Conservation (phyloP, 2,113 vertebrate genomes). For the Dolichallabes microphthalmus region DNA sequence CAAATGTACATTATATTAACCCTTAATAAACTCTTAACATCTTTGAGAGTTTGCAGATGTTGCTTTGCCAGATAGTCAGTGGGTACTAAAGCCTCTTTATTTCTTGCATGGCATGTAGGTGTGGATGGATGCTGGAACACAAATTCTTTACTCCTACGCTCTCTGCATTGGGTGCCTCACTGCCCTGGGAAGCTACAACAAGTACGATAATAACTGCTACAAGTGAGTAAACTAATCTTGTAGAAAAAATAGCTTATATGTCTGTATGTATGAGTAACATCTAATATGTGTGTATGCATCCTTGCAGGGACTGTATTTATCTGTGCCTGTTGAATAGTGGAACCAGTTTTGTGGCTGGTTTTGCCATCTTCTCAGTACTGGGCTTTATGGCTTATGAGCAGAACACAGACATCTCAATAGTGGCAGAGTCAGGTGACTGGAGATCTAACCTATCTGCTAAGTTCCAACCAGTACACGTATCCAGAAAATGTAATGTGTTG, state of each 20-base stretch:
- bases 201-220: slow-evolving; percentile 80
- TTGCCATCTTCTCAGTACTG: slow-evolving; percentile 91
- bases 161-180: slow-evolving; percentile 75
- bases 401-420: slow-evolving; percentile 79
- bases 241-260: not conserved
- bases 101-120: slow-evolving; percentile 64
- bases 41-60: not conserved
- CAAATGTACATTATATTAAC: not conserved
- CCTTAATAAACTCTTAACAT: not conserved
- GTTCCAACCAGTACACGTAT: not conserved
- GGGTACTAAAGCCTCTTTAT: slow-evolving; percentile 10
- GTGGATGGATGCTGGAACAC: slow-evolving; percentile 81
- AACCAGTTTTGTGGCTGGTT: slow-evolving; percentile 90
- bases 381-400: slow-evolving; percentile 88
- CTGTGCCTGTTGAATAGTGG: slow-evolving; percentile 90
- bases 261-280: not conserved
- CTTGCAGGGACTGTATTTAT: slow-evolving; percentile 83
- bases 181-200: slow-evolving; percentile 79
- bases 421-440: slow-evolving; percentile 81
- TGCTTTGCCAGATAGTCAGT: not conserved
- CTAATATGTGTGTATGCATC: not conserved
- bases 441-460: not conserved
- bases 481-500: not conserved
- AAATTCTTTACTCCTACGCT: slow-evolving; percentile 80
- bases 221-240: slow-evolving; percentile 65